Evolutionary conservation across 2,797 vertebrate species (phyloP).

Genomic region (Acanthurus leucopareius): DNA sequence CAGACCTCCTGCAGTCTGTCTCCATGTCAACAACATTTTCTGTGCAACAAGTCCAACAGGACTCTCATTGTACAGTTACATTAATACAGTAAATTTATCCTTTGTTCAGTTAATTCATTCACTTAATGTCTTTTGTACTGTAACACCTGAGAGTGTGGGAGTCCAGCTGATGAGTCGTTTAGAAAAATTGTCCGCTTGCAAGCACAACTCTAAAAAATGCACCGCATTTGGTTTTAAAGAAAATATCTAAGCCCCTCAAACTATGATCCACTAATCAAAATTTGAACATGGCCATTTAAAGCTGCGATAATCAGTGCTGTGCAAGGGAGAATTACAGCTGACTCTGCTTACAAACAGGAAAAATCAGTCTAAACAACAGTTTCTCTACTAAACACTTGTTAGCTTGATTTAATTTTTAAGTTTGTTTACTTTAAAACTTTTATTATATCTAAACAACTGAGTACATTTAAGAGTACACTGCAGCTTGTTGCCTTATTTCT

Average conservation of each 20-base stretch:
- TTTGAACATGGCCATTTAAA: background rate
- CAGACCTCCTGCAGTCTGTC: conserved; percentile 22
- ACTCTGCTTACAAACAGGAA: background rate
- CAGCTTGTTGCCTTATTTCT: background rate
- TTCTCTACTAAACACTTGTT: background rate
- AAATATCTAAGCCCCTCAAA: no score
- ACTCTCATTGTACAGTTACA: background rate
- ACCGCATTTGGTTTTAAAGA: background rate
- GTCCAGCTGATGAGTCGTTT: background rate
- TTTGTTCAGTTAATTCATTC: background rate
- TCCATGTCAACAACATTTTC: background rate
- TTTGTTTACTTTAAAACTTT: background rate
- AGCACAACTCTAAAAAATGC: background rate
- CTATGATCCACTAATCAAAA: background rate
- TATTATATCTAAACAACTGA: background rate
- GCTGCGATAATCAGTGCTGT: background rate
- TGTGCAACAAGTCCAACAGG: background rate
- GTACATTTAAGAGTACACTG: background rate
- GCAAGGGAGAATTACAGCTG: background rate
- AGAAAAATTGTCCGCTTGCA: background rate
- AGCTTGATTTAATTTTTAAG: background rate
- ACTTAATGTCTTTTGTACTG: no score
- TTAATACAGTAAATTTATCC: background rate
- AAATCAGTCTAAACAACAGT: no score
- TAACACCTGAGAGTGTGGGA: background rate